A percentile compares a stretch with the other conserved stretches of the same genome.
Conservation (phyloP, 2,888 invertebrate species). For the Digitonthophagus gazella region DNA sequence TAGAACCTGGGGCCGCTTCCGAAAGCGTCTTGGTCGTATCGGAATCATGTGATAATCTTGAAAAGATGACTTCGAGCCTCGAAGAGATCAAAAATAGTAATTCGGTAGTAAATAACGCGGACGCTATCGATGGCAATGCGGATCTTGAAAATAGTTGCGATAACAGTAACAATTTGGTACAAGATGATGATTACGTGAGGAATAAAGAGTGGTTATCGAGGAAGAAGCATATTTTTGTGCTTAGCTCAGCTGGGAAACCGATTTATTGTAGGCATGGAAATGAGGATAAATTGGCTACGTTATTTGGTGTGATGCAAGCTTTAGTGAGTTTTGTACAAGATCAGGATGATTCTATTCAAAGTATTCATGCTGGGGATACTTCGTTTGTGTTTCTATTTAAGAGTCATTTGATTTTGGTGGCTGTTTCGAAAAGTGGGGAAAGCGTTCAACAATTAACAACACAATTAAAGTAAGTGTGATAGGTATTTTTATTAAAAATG, state of each 20-base stretch:
- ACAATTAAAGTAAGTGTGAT: slow-evolving; percentile 75
- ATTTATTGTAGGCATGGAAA: slow-evolving; percentile 92
- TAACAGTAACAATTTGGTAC: slow-evolving; percentile 30
- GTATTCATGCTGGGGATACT: slow-evolving; percentile 80
- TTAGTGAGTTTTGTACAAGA: slow-evolving; percentile 87
- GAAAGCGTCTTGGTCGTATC: slow-evolving; percentile 72
- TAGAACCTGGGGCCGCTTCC: slow-evolving; percentile 60
- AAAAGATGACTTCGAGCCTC: slow-evolving; percentile 63
- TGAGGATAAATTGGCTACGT: slow-evolving; percentile 90
- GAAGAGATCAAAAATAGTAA: slow-evolving; percentile 59
- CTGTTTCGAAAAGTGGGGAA: slow-evolving; percentile 79
- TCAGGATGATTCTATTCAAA: slow-evolving; percentile 80
- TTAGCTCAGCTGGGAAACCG: slow-evolving; percentile 95
- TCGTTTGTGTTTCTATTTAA: slow-evolving; percentile 89
- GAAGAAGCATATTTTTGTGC: slow-evolving; percentile 89
- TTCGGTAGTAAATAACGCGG: slow-evolving; percentile 40
- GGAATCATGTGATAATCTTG: slow-evolving; percentile 69
- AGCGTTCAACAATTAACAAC: slow-evolving; percentile 79
- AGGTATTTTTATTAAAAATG: not conserved
- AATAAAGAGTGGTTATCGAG: slow-evolving; percentile 75
- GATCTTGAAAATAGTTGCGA: slow-evolving; percentile 36
- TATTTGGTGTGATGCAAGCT: slow-evolving; percentile 94
- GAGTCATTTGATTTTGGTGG: slow-evolving; percentile 88
- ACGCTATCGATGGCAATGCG: slow-evolving; percentile 31
- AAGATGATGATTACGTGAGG: slow-evolving; percentile 64